Evolutionary conservation across 2,113 vertebrate genomes (phyloP).

Genomic region (Gallinago media): DNA sequence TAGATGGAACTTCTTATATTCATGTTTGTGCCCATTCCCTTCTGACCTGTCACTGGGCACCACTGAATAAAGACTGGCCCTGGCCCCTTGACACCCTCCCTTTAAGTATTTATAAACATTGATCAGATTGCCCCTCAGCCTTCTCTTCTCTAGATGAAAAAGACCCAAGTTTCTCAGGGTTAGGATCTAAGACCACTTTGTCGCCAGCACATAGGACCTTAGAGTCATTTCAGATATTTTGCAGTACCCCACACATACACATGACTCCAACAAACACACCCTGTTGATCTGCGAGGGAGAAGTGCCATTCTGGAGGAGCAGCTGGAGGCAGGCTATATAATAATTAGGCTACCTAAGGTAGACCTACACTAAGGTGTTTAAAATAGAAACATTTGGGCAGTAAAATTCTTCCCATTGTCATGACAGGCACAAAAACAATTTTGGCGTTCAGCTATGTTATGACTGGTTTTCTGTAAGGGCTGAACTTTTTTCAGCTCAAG

Average conservation of each 20-base stretch:
- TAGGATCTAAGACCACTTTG: background rate
- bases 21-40: too few species aligned
- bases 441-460: background rate
- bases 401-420: background rate
- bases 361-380: background rate
- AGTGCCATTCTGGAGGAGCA: accelerated
- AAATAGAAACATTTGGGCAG: background rate
- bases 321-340: background rate
- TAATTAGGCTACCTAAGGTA: background rate
- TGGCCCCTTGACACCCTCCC: too few species aligned
- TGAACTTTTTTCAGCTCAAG: background rate
- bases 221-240: background rate
- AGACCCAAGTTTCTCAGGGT: background rate
- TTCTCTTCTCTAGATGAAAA: too few species aligned
- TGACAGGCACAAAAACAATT: background rate
- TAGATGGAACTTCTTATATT: too few species aligned
- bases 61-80: too few species aligned
- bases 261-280: too few species aligned
- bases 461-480: background rate
- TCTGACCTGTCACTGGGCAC: too few species aligned
- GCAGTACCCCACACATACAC: background rate
- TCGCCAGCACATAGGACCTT: background rate
- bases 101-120: too few species aligned
- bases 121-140: too few species aligned
- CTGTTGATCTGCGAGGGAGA: background rate